Conservation (phyloP, 2,888 invertebrate species). For the Drosophila multiciliata region DNA sequence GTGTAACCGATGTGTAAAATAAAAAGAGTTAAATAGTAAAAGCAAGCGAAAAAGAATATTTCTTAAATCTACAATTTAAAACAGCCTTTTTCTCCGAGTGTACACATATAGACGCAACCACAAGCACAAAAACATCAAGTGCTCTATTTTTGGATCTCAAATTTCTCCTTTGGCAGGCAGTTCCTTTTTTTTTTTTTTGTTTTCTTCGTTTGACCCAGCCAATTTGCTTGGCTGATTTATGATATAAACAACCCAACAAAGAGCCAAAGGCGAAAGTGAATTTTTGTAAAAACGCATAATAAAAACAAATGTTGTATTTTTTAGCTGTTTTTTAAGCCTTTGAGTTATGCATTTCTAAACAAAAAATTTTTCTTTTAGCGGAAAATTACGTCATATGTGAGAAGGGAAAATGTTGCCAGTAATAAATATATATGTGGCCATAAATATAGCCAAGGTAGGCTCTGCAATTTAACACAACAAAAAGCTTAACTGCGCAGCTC, state of each 20-base stretch:
- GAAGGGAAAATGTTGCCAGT: background rate
- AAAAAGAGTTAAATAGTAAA: background rate
- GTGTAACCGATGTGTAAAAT: slow-evolving; percentile 17
- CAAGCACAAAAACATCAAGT: slow-evolving; percentile 44
- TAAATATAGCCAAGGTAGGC: slow-evolving; percentile 41
- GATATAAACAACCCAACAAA: slow-evolving; percentile 40
- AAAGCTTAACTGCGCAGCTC: slow-evolving; percentile 47
- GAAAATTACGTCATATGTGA: slow-evolving; percentile 63
- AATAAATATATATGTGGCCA: background rate
- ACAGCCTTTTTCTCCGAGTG: background rate
- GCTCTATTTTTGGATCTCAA: slow-evolving; percentile 22
- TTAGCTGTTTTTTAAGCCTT: background rate
- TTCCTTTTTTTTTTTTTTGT: background rate
- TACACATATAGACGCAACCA: slow-evolving; percentile 17
- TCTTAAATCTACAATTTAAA: no score
- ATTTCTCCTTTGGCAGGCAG: slow-evolving; percentile 34
- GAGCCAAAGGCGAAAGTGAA: slow-evolving; percentile 32
- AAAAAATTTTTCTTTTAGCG: background rate
- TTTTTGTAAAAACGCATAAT: slow-evolving; percentile 15
- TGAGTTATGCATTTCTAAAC: slow-evolving; percentile 8
- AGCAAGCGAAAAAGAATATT: background rate
- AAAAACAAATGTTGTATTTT: background rate
- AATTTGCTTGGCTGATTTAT: slow-evolving; percentile 43
- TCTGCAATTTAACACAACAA: slow-evolving; percentile 26
- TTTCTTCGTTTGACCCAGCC: slow-evolving; percentile 26